These are phyloP conservation scores for Pseudomyrmex gracilis DNA, from an alignment of 1,140 invertebrate genomes.

Conservation along the genomic window DNA sequence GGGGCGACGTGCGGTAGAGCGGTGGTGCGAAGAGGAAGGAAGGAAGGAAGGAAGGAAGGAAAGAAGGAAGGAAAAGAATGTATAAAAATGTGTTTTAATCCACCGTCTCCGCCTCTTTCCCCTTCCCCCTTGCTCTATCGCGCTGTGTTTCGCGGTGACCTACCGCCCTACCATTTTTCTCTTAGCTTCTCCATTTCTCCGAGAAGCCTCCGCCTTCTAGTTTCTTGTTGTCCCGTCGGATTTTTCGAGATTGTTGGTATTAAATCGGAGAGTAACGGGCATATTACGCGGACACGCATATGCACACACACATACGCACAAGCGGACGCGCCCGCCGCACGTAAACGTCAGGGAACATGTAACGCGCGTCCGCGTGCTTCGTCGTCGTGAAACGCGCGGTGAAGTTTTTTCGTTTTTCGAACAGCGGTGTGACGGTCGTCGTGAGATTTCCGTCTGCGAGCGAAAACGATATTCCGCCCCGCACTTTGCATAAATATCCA, in stretches of 20 bases:
- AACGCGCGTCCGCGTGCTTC: conserved; percentile 21
- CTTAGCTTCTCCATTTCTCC: neutral
- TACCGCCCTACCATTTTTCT: conserved; percentile 39
- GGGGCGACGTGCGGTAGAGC: conserved; percentile 21
- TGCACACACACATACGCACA: conserved; percentile 5
- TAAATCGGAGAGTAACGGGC: conserved; percentile 66
- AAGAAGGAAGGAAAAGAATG: conserved; percentile 46
- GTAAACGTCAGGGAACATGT: too few species aligned
- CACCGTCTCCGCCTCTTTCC: conserved; percentile 1
- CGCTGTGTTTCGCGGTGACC: conserved; percentile 29
- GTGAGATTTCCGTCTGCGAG: conserved; percentile 41
- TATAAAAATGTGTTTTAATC: conserved; percentile 78
- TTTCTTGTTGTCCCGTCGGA: conserved; percentile 40
- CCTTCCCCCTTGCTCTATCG: neutral
- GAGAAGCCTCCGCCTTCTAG: neutral
- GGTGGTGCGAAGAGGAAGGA: conserved; percentile 3
- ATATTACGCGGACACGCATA: conserved; percentile 48
- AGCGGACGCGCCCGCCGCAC: neutral
- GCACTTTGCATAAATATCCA: conserved; percentile 56
- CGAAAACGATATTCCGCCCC: conserved; percentile 43
- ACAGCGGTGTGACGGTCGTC: conserved; percentile 11
- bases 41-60: conserved; percentile 46
- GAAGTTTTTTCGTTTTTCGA: conserved; percentile 31
- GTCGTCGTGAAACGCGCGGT: conserved; percentile 2
- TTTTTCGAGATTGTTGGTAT: conserved; percentile 67